These are phyloP conservation scores for Drosophila histrio DNA, from an alignment of 2,888 invertebrate species.

Conservation along the genomic window DNA sequence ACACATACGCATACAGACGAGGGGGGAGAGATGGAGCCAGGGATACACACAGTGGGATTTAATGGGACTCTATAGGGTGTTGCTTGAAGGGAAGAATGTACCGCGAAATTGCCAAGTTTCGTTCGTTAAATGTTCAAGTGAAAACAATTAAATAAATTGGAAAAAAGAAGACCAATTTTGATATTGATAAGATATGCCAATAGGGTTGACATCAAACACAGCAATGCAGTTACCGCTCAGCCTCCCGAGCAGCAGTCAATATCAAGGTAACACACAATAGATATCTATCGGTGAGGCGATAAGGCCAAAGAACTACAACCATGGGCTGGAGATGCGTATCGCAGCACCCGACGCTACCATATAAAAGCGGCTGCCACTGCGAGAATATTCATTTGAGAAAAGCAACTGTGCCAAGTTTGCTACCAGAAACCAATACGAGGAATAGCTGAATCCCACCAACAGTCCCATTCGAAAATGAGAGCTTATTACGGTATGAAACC, in stretches of 20 bases:
- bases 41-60: neutral
- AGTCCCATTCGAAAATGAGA: conserved; percentile 46
- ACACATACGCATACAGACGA: conserved; percentile 22
- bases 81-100: neutral
- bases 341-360: conserved; percentile 25
- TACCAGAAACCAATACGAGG: conserved; percentile 6
- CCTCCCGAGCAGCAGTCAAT: conserved; percentile 37
- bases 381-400: conserved; percentile 54
- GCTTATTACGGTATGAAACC: conserved; percentile 47
- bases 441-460: conserved; percentile 39
- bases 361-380: conserved; percentile 51
- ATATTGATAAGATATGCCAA: conserved; percentile 39
- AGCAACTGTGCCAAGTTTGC: conserved; percentile 34
- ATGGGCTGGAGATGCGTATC: conserved; percentile 16
- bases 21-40: neutral
- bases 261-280: conserved; percentile 41
- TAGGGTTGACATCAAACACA: conserved; percentile 46
- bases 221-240: conserved; percentile 29
- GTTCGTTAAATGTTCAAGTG: conserved; percentile 9
- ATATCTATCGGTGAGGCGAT: conserved; percentile 45
- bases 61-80: neutral
- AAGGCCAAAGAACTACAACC: conserved; percentile 5
- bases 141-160: conserved; percentile 65
- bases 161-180: conserved; percentile 8
- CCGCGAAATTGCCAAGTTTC: conserved; percentile 8